Conservation (phyloP, 2,113 vertebrate species). For the Parus major region DNA sequence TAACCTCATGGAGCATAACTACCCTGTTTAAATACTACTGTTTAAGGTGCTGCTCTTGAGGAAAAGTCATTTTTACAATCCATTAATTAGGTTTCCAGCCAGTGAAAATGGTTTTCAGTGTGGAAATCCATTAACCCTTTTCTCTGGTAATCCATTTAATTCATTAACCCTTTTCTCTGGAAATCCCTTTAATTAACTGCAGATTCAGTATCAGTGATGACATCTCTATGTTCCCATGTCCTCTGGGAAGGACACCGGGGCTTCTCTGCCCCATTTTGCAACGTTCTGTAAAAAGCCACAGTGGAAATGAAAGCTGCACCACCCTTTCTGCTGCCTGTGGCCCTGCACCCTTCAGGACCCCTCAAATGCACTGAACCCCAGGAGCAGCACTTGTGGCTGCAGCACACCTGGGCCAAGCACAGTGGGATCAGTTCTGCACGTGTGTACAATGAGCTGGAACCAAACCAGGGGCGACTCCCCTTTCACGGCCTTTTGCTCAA, state of each 20-base stretch:
- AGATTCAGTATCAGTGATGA: not conserved
- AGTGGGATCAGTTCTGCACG: fast-evolving
- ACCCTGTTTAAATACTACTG: not conserved
- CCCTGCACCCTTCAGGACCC: not conserved
- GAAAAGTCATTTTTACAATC: slow-evolving; percentile 36
- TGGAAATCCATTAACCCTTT: not conserved
- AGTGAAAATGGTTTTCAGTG: slow-evolving; percentile 11
- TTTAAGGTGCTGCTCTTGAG: slow-evolving; percentile 15
- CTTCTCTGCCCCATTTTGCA: not conserved
- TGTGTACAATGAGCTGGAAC: not conserved
- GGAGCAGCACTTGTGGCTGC: not conserved
- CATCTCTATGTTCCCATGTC: not conserved
- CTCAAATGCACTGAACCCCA: fast-evolving
- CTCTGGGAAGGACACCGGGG: not conserved
- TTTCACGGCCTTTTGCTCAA: not conserved
- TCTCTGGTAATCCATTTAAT: not conserved
- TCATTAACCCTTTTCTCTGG: not conserved
- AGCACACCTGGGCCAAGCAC: fast-evolving
- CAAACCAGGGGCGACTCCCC: not conserved
- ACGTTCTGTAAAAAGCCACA: fast-evolving
- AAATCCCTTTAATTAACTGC: not conserved
- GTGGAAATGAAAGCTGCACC: not conserved
- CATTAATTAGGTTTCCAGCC: slow-evolving; percentile 21
- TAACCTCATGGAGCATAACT: slow-evolving; percentile 36
- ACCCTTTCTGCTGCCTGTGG: not conserved